Percentiles rank a stretch among this genome's conserved stretches.
Evolutionary conservation across 2,113 vertebrate species (phyloP).

Genomic region (Procavia capensis): DNA sequence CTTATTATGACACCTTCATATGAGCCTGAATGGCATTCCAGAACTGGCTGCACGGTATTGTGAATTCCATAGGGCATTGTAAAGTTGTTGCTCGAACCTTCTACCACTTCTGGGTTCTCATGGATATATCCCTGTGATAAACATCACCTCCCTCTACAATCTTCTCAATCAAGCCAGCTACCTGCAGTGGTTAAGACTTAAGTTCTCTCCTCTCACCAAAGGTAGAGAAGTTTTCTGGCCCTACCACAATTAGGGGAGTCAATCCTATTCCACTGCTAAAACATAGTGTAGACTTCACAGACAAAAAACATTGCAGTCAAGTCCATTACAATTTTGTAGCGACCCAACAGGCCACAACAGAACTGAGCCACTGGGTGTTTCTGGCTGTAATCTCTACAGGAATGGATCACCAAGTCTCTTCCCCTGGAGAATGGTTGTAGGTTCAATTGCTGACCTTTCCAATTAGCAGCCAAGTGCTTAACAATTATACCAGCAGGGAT

Average conservation of each 20-base stretch:
- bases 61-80: background rate
- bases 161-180: background rate
- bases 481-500: background rate
- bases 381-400: background rate
- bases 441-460: background rate
- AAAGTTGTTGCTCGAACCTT: background rate
- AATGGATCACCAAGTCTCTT: background rate
- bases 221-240: background rate
- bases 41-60: background rate
- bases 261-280: background rate
- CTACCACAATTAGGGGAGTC: rapidly evolving
- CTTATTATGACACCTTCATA: background rate
- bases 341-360: background rate
- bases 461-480: background rate
- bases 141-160: too few relatives aligned
- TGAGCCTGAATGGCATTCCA: background rate
- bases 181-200: rapidly evolving
- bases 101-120: background rate
- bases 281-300: background rate
- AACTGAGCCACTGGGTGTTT: background rate
- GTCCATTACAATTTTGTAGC: background rate
- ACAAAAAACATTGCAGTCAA: background rate
- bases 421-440: background rate
- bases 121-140: background rate
- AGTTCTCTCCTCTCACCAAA: background rate